Evolutionary conservation across 2,113 vertebrate genomes (phyloP).

Genomic region (Tenebrosternarchus preto): DNA sequence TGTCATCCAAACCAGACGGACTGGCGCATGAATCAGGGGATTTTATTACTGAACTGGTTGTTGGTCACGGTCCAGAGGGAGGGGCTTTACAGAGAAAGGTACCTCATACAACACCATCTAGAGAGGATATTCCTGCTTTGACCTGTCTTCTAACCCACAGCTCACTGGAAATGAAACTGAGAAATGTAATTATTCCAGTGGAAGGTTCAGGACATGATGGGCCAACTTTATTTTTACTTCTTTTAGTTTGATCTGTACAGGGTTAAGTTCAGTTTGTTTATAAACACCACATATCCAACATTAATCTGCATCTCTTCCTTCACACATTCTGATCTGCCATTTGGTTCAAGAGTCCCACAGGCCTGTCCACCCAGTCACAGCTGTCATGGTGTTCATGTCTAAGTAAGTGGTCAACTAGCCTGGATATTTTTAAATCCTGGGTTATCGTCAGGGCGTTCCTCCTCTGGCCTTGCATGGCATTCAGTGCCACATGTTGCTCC

Average conservation of each 20-base stretch:
- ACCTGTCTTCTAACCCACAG: neutral
- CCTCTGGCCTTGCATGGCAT: no score
- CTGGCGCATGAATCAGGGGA: neutral
- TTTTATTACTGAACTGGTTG: constrained; percentile 13
- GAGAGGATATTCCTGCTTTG: neutral
- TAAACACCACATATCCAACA: neutral
- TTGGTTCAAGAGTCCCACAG: neutral
- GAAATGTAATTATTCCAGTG: neutral
- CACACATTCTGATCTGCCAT: neutral
- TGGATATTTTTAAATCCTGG: neutral
- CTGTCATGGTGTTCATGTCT: neutral
- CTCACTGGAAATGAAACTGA: neutral
- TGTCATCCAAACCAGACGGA: neutral
- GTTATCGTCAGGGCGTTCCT: neutral
- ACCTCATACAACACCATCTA: neutral
- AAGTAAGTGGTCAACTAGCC: neutral
- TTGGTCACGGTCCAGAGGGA: constrained; percentile 3
- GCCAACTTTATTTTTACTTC: neutral
- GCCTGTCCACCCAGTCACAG: neutral
- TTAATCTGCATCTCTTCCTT: neutral
- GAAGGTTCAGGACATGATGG: neutral
- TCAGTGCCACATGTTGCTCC: no score
- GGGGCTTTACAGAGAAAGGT: neutral
- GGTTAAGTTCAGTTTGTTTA: no score
- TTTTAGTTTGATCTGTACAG: no score